Conservation (phyloP, 35 echinoderm and acorn worm species). For the Lytechinus pictus region DNA sequence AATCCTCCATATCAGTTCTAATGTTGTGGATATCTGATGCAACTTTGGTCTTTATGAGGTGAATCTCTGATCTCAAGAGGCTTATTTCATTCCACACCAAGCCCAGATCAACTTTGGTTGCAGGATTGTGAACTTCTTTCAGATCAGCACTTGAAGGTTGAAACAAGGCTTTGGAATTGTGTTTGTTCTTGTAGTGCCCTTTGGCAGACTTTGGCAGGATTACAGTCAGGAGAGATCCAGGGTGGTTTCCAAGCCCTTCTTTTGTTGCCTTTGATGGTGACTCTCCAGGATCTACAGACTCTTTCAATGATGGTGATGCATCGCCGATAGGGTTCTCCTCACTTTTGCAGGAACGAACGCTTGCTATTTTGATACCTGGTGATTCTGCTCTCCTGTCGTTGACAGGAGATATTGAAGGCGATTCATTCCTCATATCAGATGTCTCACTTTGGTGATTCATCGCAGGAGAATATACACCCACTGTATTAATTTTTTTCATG, state of each 20-base stretch:
- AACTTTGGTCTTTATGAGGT: conserved; percentile 16
- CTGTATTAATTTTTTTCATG: background rate
- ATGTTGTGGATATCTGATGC: conserved; percentile 27
- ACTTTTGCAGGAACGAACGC: background rate
- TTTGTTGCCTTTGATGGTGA: background rate
- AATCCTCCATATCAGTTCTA: conserved; percentile 24
- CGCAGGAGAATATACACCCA: background rate
- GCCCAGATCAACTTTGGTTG: background rate
- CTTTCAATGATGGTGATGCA: background rate
- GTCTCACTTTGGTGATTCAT: background rate
- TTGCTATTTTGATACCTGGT: background rate
- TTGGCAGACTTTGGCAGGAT: background rate
- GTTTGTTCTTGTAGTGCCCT: background rate
- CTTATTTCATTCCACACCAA: conserved; percentile 43
- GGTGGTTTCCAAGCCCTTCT: background rate
- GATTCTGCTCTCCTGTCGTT: background rate
- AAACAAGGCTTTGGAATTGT: background rate
- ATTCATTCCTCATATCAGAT: background rate
- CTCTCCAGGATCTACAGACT: background rate
- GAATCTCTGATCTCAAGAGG: conserved; percentile 32
- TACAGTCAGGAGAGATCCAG: background rate
- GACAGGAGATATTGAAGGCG: background rate
- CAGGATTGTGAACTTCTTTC: background rate
- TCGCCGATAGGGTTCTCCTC: background rate
- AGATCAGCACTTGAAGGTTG: background rate